Percentiles rank a stretch among this genome's conserved stretches.
Conservation (phyloP, 2,797 vertebrate species). For the Lagodon rhomboides region DNA sequence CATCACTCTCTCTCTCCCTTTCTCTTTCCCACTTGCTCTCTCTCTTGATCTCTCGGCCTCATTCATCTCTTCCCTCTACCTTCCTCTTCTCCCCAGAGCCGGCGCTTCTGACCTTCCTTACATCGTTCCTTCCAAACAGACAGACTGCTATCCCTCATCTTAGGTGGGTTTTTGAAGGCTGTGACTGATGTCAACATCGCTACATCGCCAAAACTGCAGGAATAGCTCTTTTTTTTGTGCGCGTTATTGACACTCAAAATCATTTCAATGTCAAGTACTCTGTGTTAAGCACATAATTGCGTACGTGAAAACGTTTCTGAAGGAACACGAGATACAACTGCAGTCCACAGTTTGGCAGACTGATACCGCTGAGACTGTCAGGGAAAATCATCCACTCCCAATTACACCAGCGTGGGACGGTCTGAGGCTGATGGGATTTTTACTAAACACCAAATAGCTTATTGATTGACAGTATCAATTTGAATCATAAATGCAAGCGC, state of each 20-base stretch:
- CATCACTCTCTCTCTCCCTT: slow-evolving; percentile 1
- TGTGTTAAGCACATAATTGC: background rate
- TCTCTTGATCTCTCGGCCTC: slow-evolving; percentile 33
- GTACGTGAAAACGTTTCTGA: background rate
- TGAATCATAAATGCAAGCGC: background rate
- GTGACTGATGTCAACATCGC: background rate
- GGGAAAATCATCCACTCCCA: background rate
- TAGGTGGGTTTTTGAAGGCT: slow-evolving; percentile 16
- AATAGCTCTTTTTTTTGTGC: background rate
- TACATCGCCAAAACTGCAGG: background rate
- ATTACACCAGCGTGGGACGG: background rate
- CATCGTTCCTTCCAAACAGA: slow-evolving; percentile 20
- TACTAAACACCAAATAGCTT: background rate
- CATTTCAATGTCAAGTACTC: background rate
- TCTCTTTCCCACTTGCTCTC: slow-evolving; percentile 26
- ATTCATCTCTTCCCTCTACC: slow-evolving; percentile 36
- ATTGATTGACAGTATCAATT: background rate
- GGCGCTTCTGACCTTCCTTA: slow-evolving; percentile 44
- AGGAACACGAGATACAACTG: background rate
- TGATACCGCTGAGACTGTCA: background rate
- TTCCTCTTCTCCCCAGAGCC: slow-evolving; percentile 36
- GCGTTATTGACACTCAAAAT: background rate
- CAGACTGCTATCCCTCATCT: slow-evolving; percentile 15
- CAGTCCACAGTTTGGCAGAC: background rate
- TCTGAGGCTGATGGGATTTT: background rate